Percentiles rank a stretch among this genome's conserved stretches.
Evolutionary conservation across 2,888 invertebrate species (phyloP).

Genomic region (Troilus luridus): DNA sequence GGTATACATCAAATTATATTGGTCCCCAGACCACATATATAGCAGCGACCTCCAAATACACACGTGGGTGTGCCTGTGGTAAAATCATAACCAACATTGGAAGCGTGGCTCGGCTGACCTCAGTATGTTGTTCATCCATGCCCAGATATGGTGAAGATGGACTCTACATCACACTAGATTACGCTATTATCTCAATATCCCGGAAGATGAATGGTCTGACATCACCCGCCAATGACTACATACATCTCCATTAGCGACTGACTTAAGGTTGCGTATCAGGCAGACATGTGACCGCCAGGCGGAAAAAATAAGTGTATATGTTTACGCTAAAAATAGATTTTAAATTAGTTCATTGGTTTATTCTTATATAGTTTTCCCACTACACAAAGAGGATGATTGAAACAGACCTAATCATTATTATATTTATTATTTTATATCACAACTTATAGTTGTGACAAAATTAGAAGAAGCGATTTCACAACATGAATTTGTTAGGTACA

Average conservation of each 20-base stretch:
- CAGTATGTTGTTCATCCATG: neutral
- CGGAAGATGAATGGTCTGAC: slow-evolving; percentile 20
- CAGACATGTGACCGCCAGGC: neutral
- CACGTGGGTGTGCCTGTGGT: neutral
- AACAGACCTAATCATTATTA: no score
- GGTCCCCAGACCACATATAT: neutral
- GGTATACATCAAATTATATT: neutral
- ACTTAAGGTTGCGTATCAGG: neutral
- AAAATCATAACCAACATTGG: slow-evolving; percentile 5
- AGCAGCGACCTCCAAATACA: neutral
- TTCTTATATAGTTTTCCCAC: no score
- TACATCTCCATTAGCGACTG: neutral
- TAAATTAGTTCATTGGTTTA: no score
- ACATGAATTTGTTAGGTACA: no score
- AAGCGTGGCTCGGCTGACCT: neutral
- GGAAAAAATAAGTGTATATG: neutral
- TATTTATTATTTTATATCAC: no score
- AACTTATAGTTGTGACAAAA: no score
- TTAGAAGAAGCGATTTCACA: no score
- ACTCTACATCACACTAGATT: neutral
- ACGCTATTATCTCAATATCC: slow-evolving; percentile 1
- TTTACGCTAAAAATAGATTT: neutral
- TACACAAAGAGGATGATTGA: no score
- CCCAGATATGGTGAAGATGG: neutral
- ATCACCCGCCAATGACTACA: neutral